Conservation (phyloP, 2,888 invertebrate species). For the Drosophila anceps region DNA sequence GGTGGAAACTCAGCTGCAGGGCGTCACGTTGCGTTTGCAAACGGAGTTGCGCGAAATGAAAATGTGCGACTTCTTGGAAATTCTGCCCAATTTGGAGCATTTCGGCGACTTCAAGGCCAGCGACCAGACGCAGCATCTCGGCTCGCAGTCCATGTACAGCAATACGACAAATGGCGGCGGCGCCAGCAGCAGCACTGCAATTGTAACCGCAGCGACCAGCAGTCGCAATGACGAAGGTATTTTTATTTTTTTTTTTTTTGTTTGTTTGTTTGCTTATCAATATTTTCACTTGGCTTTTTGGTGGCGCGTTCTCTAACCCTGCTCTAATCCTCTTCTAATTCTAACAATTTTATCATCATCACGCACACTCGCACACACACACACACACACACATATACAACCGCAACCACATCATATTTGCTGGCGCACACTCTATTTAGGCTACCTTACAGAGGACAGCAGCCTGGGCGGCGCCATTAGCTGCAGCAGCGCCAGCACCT, state of each 20-base stretch:
- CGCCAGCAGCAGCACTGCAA: conserved; percentile 11
- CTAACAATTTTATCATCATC: conserved; percentile 20
- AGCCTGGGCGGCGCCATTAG: conserved; percentile 52
- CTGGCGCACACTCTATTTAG: conserved; percentile 74
- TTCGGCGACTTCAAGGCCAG: conserved; percentile 67
- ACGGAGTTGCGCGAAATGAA: conserved; percentile 76
- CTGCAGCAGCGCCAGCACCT: conserved; percentile 50
- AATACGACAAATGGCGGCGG: conserved; percentile 40
- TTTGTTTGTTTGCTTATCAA: background rate
- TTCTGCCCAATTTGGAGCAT: conserved; percentile 64
- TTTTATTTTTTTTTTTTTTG: background rate
- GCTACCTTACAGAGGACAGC: conserved; percentile 86
- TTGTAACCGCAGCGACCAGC: conserved; percentile 1
- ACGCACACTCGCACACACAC: conserved; percentile 14
- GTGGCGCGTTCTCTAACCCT: conserved; percentile 36
- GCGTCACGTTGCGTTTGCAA: conserved; percentile 57
- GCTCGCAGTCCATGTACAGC: conserved; percentile 57
- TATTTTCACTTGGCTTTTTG: conserved; percentile 21
- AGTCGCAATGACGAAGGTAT: conserved; percentile 77
- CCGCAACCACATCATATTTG: conserved; percentile 22
- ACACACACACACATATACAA: conserved; percentile 18
- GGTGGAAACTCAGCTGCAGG: conserved; percentile 58
- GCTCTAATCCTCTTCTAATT: conserved; percentile 12
- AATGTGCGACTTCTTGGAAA: conserved; percentile 74
- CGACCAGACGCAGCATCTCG: conserved; percentile 64